These are phyloP conservation scores for Climacteris rufus DNA, from an alignment of 2,113 vertebrate species.

Conservation along the genomic window DNA sequence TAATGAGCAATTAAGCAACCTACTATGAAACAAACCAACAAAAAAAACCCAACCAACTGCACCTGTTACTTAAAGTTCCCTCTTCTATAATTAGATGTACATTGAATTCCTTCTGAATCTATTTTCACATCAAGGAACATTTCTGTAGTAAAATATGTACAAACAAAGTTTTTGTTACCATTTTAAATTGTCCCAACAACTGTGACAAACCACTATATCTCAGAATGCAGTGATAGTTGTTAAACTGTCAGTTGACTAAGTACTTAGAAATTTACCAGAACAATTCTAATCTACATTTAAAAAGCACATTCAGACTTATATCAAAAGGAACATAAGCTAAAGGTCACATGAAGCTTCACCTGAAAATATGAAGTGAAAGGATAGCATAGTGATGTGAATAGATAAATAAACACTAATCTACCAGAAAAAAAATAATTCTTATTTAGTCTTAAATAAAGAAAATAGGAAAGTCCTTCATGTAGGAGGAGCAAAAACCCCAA, in stretches of 20 bases:
- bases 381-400: background rate
- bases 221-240: background rate
- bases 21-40: background rate
- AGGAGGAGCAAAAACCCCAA: background rate
- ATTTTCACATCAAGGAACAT: background rate
- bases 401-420: background rate
- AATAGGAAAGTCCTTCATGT: background rate
- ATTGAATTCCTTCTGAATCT: background rate
- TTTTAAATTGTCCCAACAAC: background rate
- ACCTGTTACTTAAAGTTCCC: background rate
- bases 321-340: background rate
- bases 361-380: background rate
- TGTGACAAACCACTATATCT: background rate
- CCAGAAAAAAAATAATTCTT: background rate
- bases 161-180: background rate
- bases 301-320: background rate
- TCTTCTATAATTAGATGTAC: background rate
- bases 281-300: background rate
- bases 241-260: background rate
- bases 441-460: background rate
- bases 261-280: background rate
- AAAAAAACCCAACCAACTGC: background rate
- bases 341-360: background rate
- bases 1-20: background rate
- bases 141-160: background rate